Percentiles rank a stretch among this genome's conserved stretches.
Evolutionary conservation across 2,888 invertebrate genomes (phyloP).

Genomic region (Thelaira solivaga): DNA sequence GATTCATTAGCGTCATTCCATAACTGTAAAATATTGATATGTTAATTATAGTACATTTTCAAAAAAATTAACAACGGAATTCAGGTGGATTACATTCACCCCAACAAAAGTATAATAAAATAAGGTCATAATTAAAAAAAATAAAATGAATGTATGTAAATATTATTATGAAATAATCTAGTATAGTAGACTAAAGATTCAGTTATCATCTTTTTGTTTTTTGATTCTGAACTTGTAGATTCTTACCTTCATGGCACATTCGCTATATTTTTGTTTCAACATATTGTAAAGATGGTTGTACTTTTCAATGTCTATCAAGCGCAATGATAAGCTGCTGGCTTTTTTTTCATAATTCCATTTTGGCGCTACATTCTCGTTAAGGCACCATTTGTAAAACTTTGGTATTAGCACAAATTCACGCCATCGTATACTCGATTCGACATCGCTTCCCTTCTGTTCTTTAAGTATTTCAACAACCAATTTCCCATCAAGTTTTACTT

Average conservation of each 20-base stretch:
- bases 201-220: too few species aligned
- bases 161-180: too few species aligned
- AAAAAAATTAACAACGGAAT: too few species aligned
- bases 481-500: conserved; percentile 61
- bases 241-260: conserved; percentile 83
- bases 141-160: too few species aligned
- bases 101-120: too few species aligned
- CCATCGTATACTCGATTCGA: conserved; percentile 67
- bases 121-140: too few species aligned
- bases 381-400: conserved; percentile 75
- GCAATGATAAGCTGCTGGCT: conserved; percentile 78
- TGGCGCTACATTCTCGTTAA: conserved; percentile 9
- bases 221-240: neutral
- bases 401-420: conserved; percentile 77
- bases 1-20: conserved; percentile 95
- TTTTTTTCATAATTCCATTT: conserved; percentile 40
- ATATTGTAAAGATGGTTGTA: conserved; percentile 85
- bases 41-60: too few species aligned
- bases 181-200: too few species aligned
- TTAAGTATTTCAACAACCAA: conserved; percentile 44
- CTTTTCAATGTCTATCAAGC: conserved; percentile 82
- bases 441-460: conserved; percentile 11
- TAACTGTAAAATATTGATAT: conserved; percentile 78
- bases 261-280: conserved; percentile 88
- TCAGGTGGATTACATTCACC: too few species aligned